A percentile compares a stretch with the other conserved stretches of the same genome.
Conservation (phyloP, 2,113 vertebrate species). For the Oxygymnocypris stewartii region DNA sequence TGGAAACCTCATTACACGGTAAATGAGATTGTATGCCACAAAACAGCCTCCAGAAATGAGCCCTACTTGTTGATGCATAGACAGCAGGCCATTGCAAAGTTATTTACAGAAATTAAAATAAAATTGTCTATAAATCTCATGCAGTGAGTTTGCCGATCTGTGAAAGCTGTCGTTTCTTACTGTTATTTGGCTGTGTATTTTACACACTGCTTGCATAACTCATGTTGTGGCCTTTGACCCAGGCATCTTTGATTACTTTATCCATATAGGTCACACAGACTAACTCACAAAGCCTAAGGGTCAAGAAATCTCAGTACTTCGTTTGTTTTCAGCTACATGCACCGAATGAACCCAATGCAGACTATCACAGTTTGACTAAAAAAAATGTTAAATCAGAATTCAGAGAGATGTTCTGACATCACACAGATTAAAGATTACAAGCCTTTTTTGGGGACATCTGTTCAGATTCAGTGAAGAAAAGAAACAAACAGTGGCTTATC, state of each 20-base stretch:
- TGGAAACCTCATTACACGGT: conserved; percentile 16
- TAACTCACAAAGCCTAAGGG: neutral
- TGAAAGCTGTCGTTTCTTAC: neutral
- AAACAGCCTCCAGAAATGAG: neutral
- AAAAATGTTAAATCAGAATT: neutral
- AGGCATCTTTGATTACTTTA: neutral
- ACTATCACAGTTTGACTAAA: neutral
- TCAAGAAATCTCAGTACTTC: neutral
- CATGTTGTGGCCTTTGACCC: neutral
- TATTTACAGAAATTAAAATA: neutral
- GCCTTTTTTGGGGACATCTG: conserved; percentile 16
- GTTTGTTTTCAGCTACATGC: neutral
- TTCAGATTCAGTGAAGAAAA: neutral
- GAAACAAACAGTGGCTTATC: neutral
- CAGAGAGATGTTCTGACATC: neutral
- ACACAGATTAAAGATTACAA: conserved; percentile 30
- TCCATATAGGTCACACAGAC: conserved; percentile 14
- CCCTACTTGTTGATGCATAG: conserved; percentile 10
- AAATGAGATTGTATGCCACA: neutral
- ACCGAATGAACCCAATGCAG: neutral
- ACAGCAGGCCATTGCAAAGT: neutral
- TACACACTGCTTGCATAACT: neutral
- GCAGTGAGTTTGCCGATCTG: neutral
- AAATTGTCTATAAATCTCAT: conserved; percentile 5
- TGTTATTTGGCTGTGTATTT: neutral